These are phyloP conservation scores for Gallinago jamesoni DNA, from an alignment of 2,113 vertebrate genomes.

Conservation along the genomic window DNA sequence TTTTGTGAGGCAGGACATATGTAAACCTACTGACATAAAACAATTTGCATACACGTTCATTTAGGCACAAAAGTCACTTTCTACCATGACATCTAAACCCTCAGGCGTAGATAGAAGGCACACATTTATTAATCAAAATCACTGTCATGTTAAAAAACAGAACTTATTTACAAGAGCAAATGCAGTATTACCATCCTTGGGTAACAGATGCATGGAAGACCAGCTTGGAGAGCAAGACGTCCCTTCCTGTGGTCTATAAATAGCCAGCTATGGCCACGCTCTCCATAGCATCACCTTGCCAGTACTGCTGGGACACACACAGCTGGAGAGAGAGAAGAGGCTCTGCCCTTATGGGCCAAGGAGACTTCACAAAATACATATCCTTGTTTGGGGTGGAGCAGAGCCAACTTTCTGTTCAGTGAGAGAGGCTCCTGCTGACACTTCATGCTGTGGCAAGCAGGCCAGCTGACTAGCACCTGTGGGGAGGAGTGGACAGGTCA, in stretches of 20 bases:
- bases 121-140: not conserved
- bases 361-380: no score
- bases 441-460: no score
- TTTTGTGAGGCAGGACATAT: not conserved
- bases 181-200: not conserved
- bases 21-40: not conserved
- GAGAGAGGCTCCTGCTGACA: no score
- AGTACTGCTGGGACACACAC: not conserved
- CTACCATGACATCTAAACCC: not conserved
- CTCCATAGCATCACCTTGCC: not conserved
- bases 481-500: no score
- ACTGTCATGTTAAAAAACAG: not conserved
- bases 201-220: not conserved
- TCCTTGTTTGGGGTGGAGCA: no score
- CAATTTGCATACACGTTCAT: not conserved
- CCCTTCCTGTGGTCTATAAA: not conserved
- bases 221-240: not conserved
- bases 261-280: not conserved
- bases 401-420: no score
- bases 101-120: not conserved
- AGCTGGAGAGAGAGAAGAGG: not conserved
- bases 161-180: not conserved
- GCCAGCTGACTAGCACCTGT: no score
- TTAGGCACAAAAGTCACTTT: slow-evolving; percentile 36
- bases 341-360: no score